Conservation (phyloP, 2,113 vertebrate species). For the Marmota monax region DNA sequence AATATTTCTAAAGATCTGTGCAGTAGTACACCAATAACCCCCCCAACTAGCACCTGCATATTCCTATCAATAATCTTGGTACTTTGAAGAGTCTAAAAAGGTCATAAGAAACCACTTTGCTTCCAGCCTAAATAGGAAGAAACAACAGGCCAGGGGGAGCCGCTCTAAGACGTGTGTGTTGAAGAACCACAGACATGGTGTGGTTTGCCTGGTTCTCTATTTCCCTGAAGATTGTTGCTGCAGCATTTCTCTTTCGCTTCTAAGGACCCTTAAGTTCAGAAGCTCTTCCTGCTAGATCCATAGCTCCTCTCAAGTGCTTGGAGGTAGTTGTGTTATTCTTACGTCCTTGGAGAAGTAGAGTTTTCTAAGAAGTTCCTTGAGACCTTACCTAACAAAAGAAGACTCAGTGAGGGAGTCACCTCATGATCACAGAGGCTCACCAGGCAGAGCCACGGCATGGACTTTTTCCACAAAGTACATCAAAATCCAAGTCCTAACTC, state of each 20-base stretch:
- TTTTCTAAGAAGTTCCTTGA: neutral
- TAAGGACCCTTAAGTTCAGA: neutral
- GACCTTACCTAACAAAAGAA: neutral
- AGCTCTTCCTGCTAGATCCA: neutral
- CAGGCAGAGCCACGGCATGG: no score
- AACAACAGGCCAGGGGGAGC: neutral
- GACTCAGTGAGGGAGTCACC: neutral
- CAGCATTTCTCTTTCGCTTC: no score
- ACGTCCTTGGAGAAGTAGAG: neutral
- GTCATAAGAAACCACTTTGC: neutral
- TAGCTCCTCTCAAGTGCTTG: neutral
- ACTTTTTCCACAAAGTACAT: neutral
- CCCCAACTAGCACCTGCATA: neutral
- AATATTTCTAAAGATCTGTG: neutral
- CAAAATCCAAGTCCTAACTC: neutral
- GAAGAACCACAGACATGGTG: neutral
- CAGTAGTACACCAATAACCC: neutral
- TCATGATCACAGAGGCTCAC: no score
- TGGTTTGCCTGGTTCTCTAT: fast-evolving
- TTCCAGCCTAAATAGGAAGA: neutral
- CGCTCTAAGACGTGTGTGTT: fast-evolving
- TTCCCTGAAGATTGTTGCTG: neutral
- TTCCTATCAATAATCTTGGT: no score
- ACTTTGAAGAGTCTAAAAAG: neutral
- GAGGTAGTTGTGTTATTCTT: neutral